Percentiles rank a stretch among this genome's conserved stretches.
Conservation (phyloP, 2,888 invertebrate species). For the Blastobasis adustella region DNA sequence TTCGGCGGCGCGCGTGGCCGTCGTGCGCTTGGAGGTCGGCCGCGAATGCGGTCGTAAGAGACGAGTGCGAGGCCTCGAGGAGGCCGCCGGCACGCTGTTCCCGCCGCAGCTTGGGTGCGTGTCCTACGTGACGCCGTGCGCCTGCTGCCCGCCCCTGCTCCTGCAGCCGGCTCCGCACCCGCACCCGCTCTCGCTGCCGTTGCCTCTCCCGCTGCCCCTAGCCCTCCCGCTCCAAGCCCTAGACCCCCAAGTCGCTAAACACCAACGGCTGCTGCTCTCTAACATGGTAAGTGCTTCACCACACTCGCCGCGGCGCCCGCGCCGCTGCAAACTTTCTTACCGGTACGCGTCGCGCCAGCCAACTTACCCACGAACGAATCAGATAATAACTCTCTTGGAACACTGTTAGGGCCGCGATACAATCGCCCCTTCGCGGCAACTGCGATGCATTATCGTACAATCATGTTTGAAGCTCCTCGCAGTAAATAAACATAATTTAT, state of each 20-base stretch:
- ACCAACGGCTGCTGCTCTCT: constrained; percentile 71
- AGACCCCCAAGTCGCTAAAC: constrained; percentile 68
- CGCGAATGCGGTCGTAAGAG: constrained; percentile 70
- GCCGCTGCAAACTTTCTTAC: constrained; percentile 35
- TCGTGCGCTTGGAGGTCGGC: constrained; percentile 58
- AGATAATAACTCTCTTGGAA: constrained; percentile 51
- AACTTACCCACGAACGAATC: constrained; percentile 49
- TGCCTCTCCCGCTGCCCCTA: constrained; percentile 65
- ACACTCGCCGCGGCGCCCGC: constrained; percentile 22
- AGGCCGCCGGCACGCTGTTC: constrained; percentile 75
- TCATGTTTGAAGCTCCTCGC: constrained; percentile 24
- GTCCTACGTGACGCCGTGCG: constrained; percentile 72
- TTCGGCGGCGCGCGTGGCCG: constrained; percentile 56
- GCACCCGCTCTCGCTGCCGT: constrained; percentile 54
- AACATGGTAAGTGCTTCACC: constrained; percentile 63
- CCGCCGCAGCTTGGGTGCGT: constrained; percentile 74
- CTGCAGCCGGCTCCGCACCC: constrained; percentile 65
- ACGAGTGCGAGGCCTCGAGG: constrained; percentile 67
- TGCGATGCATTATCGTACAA: constrained; percentile 28
- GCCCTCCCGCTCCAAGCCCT: constrained; percentile 67
- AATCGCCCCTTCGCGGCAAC: constrained; percentile 32
- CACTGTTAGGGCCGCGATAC: constrained; percentile 27
- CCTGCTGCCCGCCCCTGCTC: constrained; percentile 66
- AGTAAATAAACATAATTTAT: constrained; percentile 54
- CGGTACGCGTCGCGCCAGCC: constrained; percentile 28